These are phyloP conservation scores for Percopsis omiscomaycus DNA, from an alignment of 2,797 vertebrate genomes.

Conservation along the genomic window DNA sequence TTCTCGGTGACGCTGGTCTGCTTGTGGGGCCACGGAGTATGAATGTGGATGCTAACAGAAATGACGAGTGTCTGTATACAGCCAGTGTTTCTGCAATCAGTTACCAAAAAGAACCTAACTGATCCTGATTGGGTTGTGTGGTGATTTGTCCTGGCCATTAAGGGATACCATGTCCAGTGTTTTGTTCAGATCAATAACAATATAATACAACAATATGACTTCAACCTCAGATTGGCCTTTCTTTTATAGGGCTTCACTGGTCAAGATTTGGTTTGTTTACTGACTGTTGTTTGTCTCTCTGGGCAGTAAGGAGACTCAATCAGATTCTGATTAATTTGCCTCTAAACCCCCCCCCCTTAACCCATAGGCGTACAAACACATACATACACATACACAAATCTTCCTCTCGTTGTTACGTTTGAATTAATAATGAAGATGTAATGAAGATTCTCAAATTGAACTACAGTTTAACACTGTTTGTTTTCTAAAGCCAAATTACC, in stretches of 20 bases:
- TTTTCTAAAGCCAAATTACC: conserved; percentile 40
- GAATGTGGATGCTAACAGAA: conserved; percentile 70
- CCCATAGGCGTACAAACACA: background rate
- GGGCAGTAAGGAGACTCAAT: conserved; percentile 55
- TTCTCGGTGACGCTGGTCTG: conserved; percentile 77
- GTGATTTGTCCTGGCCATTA: conserved; percentile 66
- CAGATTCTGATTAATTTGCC: conserved; percentile 65
- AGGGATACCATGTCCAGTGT: conserved; percentile 62
- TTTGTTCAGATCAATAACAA: conserved; percentile 63
- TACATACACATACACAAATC: conserved; percentile 1
- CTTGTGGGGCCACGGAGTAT: conserved; percentile 80
- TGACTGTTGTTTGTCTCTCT: conserved; percentile 58
- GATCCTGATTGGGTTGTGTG: conserved; percentile 62
- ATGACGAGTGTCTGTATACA: conserved; percentile 67
- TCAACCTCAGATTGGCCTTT: conserved; percentile 38
- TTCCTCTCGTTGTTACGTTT: conserved; percentile 18
- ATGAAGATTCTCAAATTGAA: conserved; percentile 42
- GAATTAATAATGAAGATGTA: conserved; percentile 37
- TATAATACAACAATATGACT: conserved; percentile 57
- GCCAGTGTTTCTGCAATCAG: conserved; percentile 81
- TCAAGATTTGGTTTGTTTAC: conserved; percentile 55
- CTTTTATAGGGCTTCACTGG: conserved; percentile 51
- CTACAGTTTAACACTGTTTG: conserved; percentile 20
- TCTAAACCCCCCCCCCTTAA: conserved; percentile 17
- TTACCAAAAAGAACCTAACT: conserved; percentile 62